Evolutionary conservation across 2,888 invertebrate genomes (phyloP).

Genomic region (Acanthoscelides obtectus): DNA sequence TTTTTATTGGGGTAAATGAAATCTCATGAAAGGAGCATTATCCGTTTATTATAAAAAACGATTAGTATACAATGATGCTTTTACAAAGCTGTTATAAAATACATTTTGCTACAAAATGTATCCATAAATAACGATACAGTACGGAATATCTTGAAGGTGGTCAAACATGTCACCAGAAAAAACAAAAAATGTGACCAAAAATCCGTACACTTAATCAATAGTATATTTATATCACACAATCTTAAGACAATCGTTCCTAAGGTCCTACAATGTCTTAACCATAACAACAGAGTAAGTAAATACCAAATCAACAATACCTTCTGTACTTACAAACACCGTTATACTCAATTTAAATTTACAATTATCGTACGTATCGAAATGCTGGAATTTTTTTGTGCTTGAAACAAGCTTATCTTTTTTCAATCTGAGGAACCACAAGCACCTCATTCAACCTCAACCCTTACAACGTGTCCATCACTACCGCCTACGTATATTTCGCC

Average conservation of each 20-base stretch:
- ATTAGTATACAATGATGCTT: neutral
- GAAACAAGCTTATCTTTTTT: neutral
- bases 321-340: too few relatives aligned
- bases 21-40: neutral
- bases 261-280: too few relatives aligned
- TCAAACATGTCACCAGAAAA: neutral
- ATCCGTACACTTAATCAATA: neutral
- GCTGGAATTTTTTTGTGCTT: neutral
- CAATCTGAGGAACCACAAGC: neutral
- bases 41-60: neutral
- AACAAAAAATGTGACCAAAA: neutral
- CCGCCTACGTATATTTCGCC: slow-evolving; percentile 52
- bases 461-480: slow-evolving; percentile 52
- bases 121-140: neutral
- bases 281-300: too few relatives aligned
- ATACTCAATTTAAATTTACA: neutral
- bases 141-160: neutral
- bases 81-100: neutral
- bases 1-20: too few relatives aligned
- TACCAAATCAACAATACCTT: too few relatives aligned
- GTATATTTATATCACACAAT: neutral
- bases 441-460: slow-evolving; percentile 26
- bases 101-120: neutral
- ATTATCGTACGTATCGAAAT: neutral
- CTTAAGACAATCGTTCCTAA: neutral